These are phyloP conservation scores for Xanthorhoe designata DNA, from an alignment of 2,888 invertebrate genomes.

Conservation along the genomic window DNA sequence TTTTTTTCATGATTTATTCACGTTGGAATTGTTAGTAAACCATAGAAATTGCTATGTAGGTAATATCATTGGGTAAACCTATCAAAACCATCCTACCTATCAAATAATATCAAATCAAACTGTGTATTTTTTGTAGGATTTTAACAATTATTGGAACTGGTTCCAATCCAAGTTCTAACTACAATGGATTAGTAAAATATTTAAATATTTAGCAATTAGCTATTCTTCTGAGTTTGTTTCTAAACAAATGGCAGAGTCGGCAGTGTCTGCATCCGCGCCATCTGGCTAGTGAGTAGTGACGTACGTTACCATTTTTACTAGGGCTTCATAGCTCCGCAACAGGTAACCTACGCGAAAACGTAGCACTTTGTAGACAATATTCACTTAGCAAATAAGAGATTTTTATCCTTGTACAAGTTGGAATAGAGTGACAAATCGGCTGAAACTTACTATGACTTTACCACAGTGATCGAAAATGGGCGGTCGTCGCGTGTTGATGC, in stretches of 20 bases:
- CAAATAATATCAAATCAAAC: no score
- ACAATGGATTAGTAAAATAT: no score
- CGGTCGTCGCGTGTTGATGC: slow-evolving; percentile 74
- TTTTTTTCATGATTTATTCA: no score
- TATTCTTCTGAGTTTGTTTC: not conserved
- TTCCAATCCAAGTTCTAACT: no score
- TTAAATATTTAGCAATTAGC: no score
- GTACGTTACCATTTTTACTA: slow-evolving; percentile 77
- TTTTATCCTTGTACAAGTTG: not conserved
- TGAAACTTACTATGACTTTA: slow-evolving; percentile 70
- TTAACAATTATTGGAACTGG: no score
- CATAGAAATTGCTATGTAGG: no score
- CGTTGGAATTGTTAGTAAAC: no score
- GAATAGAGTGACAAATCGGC: slow-evolving; percentile 1
- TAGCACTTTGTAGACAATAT: slow-evolving; percentile 14
- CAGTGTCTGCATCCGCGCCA: not conserved
- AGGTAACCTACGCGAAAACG: slow-evolving; percentile 43
- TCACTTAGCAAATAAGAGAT: not conserved
- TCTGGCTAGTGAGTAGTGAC: slow-evolving; percentile 60
- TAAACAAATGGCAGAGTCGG: not conserved
- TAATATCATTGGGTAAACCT: no score
- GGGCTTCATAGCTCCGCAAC: slow-evolving; percentile 56
- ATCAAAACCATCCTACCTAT: no score
- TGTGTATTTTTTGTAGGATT: no score
- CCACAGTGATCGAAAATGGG: slow-evolving; percentile 75